Conservation (phyloP, 2,113 vertebrate species). For the Vulpes lagopus region DNA sequence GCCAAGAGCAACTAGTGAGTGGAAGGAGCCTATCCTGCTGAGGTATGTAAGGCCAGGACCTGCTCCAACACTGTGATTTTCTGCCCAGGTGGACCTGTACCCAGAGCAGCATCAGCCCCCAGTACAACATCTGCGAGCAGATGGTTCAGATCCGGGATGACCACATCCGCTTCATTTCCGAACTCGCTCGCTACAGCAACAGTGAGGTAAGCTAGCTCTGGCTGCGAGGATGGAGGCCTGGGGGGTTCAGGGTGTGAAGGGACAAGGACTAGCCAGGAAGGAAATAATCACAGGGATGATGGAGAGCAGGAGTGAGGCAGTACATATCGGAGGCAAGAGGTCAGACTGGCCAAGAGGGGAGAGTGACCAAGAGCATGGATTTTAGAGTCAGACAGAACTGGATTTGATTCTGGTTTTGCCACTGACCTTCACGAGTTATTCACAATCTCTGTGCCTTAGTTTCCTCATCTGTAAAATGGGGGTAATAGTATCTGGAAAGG, state of each 20-base stretch:
- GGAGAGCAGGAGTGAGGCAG: background rate
- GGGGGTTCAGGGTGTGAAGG: background rate
- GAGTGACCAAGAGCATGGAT: background rate
- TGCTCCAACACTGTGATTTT: constrained; percentile 72
- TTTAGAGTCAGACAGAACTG: background rate
- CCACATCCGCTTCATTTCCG: constrained; percentile 99
- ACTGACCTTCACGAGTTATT: background rate
- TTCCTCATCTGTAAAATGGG: background rate
- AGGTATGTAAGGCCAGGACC: background rate
- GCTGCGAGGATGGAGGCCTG: background rate
- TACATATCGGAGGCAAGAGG: background rate
- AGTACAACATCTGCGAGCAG: constrained; percentile 99
- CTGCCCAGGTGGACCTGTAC: constrained; percentile 97
- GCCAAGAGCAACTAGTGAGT: constrained; percentile 50
- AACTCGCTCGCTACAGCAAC: constrained; percentile 99
- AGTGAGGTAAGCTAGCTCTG: constrained; percentile 90
- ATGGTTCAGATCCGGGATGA: constrained; percentile 99
- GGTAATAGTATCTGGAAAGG: background rate
- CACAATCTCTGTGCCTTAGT: background rate
- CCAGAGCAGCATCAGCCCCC: constrained; percentile 98
- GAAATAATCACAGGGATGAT: accelerated
- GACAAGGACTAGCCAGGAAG: background rate
- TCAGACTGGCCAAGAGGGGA: background rate
- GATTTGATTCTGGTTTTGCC: background rate
- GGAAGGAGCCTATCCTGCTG: constrained; percentile 28